Conservation (phyloP, 2,797 vertebrate species). For the Rhincodon typus region DNA sequence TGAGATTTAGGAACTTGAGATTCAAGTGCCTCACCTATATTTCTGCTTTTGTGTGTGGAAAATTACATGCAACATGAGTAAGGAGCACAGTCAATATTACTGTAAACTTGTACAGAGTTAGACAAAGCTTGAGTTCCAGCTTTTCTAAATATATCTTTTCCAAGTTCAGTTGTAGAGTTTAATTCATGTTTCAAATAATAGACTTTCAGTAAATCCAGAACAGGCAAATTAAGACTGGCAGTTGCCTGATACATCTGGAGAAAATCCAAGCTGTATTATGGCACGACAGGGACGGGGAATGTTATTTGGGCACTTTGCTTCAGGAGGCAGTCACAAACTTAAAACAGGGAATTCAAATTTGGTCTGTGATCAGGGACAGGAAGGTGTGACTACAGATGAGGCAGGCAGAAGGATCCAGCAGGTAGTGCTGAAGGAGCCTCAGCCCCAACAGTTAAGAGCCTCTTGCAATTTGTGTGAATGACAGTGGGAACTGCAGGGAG, state of each 20-base stretch:
- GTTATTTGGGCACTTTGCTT: background rate
- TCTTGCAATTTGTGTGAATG: background rate
- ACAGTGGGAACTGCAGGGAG: background rate
- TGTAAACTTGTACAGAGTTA: too few species aligned
- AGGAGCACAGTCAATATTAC: too few species aligned
- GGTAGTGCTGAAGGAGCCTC: too few species aligned
- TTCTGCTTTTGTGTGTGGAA: background rate
- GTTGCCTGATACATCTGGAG: too few species aligned
- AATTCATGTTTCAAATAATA: too few species aligned
- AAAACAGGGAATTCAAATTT: background rate
- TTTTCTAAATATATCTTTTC: too few species aligned
- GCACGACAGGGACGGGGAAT: background rate
- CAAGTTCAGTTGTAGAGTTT: too few species aligned
- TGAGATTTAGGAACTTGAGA: background rate
- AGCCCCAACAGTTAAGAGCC: background rate
- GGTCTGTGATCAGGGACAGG: background rate
- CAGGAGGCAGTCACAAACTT: background rate
- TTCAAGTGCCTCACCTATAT: background rate
- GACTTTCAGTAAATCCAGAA: too few species aligned
- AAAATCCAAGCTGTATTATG: background rate
- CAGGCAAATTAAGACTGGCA: too few species aligned
- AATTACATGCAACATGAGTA: background rate
- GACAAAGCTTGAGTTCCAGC: too few species aligned
- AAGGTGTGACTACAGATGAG: background rate
- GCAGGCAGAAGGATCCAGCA: too few species aligned